Evolutionary conservation across 1,140 invertebrate genomes (phyloP).

Genomic region (Drosophila tropicalis): DNA sequence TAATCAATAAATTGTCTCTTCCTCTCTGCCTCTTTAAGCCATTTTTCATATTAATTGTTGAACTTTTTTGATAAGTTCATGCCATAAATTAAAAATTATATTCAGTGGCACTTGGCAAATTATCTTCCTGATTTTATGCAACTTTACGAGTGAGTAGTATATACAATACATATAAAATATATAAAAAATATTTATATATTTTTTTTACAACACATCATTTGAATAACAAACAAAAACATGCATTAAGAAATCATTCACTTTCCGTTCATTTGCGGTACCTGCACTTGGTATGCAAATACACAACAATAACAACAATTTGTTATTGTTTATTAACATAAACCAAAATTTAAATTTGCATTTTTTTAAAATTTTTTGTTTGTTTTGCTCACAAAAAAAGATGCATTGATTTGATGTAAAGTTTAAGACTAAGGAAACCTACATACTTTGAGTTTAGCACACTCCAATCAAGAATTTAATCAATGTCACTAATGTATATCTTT

Average conservation of each 20-base stretch:
- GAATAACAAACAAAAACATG: conserved; percentile 34
- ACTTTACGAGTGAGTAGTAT: no score
- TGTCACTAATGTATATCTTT: conserved; percentile 28
- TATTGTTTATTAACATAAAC: conserved; percentile 44
- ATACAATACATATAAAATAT: no score
- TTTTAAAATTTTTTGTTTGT: conserved; percentile 15
- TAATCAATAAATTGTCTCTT: conserved; percentile 13
- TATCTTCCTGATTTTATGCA: conserved; percentile 11
- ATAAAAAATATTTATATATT: no score
- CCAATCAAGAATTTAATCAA: conserved; percentile 47
- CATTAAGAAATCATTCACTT: conserved; percentile 62
- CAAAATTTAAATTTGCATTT: conserved; percentile 39
- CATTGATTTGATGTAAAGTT: conserved; percentile 37
- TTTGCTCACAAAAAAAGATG: conserved; percentile 22
- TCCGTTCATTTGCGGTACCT: conserved; percentile 39
- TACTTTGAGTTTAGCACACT: conserved; percentile 46
- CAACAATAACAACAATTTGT: background rate
- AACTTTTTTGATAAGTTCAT: conserved; percentile 30
- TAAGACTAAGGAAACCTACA: conserved; percentile 8
- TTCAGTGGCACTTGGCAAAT: conserved; percentile 37
- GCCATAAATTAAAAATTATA: conserved; percentile 39
- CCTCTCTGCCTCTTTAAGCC: background rate
- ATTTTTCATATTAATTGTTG: conserved; percentile 30
- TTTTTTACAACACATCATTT: background rate
- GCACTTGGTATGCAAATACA: conserved; percentile 37